Conservation (phyloP, 2,113 vertebrate genomes). For the Silurus glanis region DNA sequence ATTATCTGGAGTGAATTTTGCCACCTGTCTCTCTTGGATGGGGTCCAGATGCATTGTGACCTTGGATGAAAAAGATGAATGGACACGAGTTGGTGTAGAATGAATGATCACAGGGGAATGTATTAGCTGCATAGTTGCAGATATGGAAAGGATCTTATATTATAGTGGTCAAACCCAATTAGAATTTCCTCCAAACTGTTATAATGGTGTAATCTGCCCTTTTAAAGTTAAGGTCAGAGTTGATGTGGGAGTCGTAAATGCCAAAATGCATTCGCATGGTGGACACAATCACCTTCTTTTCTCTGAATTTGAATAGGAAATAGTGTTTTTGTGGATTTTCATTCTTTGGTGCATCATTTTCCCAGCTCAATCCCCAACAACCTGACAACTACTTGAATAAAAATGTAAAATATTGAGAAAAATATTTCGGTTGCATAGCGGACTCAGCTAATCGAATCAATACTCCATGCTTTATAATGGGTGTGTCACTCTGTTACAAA, state of each 20-base stretch:
- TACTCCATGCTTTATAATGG: background rate
- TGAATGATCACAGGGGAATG: background rate
- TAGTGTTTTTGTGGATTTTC: background rate
- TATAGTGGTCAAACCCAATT: background rate
- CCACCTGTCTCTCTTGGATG: conserved; percentile 4
- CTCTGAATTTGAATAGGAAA: background rate
- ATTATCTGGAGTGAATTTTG: background rate
- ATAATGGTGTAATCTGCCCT: background rate
- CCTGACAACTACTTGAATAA: background rate
- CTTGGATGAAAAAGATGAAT: background rate
- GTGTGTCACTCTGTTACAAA: background rate
- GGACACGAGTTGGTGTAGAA: background rate
- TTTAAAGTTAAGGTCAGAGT: background rate
- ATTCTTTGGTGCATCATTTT: background rate
- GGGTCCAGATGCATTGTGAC: background rate
- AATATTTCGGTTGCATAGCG: background rate
- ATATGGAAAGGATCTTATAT: background rate
- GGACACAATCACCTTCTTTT: background rate
- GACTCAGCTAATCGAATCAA: background rate
- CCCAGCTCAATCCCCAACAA: background rate
- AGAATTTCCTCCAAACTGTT: background rate
- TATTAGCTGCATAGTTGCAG: background rate
- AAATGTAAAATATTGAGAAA: background rate
- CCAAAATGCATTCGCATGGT: background rate
- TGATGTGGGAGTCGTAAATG: background rate